Percentiles rank a stretch among this genome's conserved stretches.
These are phyloP conservation scores for Aegotheles bennettii DNA, from an alignment of 2,113 vertebrate species.

Conservation along the genomic window DNA sequence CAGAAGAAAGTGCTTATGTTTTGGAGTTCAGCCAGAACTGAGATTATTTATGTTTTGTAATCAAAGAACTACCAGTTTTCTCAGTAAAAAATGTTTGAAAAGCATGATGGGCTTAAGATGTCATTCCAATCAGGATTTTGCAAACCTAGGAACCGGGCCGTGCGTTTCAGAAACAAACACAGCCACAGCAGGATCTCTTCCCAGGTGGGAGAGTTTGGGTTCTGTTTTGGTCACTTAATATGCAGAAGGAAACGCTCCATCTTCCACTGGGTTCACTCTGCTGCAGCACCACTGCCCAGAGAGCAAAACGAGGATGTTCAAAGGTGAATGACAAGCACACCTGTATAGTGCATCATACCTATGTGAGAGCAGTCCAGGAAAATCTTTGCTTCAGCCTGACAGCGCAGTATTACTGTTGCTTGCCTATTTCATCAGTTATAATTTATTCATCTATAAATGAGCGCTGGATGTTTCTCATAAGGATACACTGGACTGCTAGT, in stretches of 20 bases:
- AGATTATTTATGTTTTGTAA: slow-evolving; percentile 74
- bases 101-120: slow-evolving; percentile 18
- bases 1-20: slow-evolving; percentile 73
- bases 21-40: slow-evolving; percentile 76
- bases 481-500: not conserved
- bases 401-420: not conserved
- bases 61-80: slow-evolving; percentile 42
- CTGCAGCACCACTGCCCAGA: not conserved
- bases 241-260: rapidly evolving
- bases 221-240: not conserved
- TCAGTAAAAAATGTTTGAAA: slow-evolving; percentile 41
- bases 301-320: not conserved
- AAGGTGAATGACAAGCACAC: not conserved
- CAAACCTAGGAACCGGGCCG: slow-evolving; percentile 28
- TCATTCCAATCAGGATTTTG: slow-evolving; percentile 10
- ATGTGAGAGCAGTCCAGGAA: not conserved
- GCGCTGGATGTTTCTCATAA: not conserved
- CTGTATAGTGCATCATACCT: rapidly evolving
- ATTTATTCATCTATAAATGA: not conserved
- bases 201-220: not conserved
- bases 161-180: not conserved
- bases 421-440: not conserved
- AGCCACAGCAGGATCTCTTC: not conserved
- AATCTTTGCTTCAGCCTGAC: not conserved
- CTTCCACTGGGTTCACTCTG: not conserved